Base-by-base conservation (phyloP, 2,797 vertebrate genomes). In the Muraenolepis orangiensis region DNA sequence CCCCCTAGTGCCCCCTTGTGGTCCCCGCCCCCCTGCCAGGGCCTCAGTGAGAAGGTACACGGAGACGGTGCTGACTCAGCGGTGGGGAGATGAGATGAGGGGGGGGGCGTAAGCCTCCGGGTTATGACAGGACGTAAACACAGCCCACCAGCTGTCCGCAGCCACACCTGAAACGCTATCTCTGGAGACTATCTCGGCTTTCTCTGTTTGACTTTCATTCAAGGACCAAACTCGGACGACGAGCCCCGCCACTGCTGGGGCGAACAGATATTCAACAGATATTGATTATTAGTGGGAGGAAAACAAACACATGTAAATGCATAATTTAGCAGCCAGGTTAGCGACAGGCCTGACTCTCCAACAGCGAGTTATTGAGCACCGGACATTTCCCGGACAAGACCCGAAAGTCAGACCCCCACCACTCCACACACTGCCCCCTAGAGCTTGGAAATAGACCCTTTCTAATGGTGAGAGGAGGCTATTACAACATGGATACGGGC, bases 101-200 rank as follows among this genome's bases (percentile, higher is more conserved):
- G 16, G 51, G 20, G 20, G 51, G 20, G 20, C 23, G 51, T 23
- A 57, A 57, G 51, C 51, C 51, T n/a, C 20, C 16, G 12, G 66
- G 67, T 79, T 74, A 74, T 76, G 78, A 81, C 46, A 80, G 64
- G 61, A 10, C 0, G 73, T 68, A 40, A 75, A 79, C 42, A 32
- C 64, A 0, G 75, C 0, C 0, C 69, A 78, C 2, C 83, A 83
- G 31, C 74, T 78, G 77, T 14, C 18, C n/a, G 71, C 34, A 11
- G 51, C 51, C 73, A 70, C 69, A 75, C 80, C 51, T 57, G 46
- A 76, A 77, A 78, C 67, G 40, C 26, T 64, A 67, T 73, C 75
- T 74, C 29, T 8, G 66, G n/a, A n/a, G n/a, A n/a, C n/a, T n/a
- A n/a, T n/a, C n/a, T n/a, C n/a, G n/a, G n/a, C n/a, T n/a, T n/a